phyloP scores from a whole-genome alignment of 2,113 vertebrate species.

The Lota lota region DNA sequence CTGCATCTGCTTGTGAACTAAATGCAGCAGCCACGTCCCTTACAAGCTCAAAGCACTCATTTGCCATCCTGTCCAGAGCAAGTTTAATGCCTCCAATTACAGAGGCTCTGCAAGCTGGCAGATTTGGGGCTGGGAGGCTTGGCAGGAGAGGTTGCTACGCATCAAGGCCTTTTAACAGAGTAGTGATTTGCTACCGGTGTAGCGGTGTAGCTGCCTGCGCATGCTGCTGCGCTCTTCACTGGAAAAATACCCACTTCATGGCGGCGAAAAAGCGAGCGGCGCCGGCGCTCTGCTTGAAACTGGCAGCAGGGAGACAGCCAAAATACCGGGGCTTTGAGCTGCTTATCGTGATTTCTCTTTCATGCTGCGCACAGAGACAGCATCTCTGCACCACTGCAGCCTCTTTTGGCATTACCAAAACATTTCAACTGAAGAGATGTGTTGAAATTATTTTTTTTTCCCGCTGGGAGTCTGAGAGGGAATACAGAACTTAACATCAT shows the following conservation, averaged over 20 bases:
- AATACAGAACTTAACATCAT: too few species aligned
- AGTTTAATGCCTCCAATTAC: constrained; percentile 79
- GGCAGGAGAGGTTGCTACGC: constrained; percentile 70
- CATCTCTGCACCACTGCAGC: too few species aligned
- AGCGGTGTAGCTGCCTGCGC: constrained; percentile 54
- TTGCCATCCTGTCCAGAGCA: constrained; percentile 72
- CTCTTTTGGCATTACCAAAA: too few species aligned
- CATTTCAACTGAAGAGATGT: too few species aligned
- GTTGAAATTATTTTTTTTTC: too few species aligned
- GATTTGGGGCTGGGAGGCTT: constrained; percentile 69
- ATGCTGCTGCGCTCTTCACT: constrained; percentile 60
- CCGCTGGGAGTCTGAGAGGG: too few species aligned
- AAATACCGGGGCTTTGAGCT: too few species aligned
- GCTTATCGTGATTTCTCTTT: too few species aligned
- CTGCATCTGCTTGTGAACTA: constrained; percentile 60
- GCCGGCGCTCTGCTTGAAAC: too few species aligned
- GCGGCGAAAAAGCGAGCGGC: neutral
- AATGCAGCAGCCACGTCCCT: constrained; percentile 65
- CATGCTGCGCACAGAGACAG: too few species aligned
- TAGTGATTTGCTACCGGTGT: constrained; percentile 69
- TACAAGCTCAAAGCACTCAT: constrained; percentile 66
- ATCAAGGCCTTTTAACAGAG: constrained; percentile 74
- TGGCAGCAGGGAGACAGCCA: too few species aligned
- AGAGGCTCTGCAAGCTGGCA: constrained; percentile 67
- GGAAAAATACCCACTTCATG: constrained; percentile 67